phyloP scores from a whole-genome alignment of 2,888 invertebrate species.

The Caenorhabditis virilis region DNA sequence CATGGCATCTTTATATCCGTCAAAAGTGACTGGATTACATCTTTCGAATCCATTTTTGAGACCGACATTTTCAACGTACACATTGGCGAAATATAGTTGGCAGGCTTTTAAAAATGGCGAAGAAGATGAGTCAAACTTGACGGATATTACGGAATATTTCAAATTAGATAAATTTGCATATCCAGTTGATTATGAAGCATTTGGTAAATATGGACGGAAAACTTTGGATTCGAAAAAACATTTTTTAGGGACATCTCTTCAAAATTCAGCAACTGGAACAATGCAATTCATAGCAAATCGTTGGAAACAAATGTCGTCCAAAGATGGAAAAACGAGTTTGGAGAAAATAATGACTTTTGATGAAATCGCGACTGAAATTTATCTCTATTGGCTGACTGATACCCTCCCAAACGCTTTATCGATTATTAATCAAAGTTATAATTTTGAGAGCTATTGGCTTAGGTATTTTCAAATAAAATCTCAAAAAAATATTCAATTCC shows the following conservation, averaged over 20 bases:
- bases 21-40: constrained; percentile 44
- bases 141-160: constrained; percentile 23
- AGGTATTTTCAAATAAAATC: too few species aligned
- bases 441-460: neutral
- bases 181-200: constrained; percentile 16
- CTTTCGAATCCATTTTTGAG: constrained; percentile 46
- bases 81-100: constrained; percentile 16
- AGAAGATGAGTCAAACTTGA: constrained; percentile 2
- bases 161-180: constrained; percentile 17
- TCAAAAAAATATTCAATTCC: too few species aligned
- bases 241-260: constrained; percentile 20
- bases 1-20: constrained; percentile 34
- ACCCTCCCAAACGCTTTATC: constrained; percentile 17
- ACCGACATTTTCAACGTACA: constrained; percentile 32
- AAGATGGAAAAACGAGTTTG: constrained; percentile 20
- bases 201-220: constrained; percentile 9
- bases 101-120: constrained; percentile 8
- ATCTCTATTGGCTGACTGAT: constrained; percentile 53
- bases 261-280: constrained; percentile 36
- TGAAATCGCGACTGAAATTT: constrained; percentile 52
- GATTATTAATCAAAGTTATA: neutral
- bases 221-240: neutral
- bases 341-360: constrained; percentile 49
- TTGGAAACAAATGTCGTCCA: constrained; percentile 30
- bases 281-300: constrained; percentile 31